Evolutionary conservation across 2,113 vertebrate species (phyloP).

Genomic region (Nycticebus coucang): DNA sequence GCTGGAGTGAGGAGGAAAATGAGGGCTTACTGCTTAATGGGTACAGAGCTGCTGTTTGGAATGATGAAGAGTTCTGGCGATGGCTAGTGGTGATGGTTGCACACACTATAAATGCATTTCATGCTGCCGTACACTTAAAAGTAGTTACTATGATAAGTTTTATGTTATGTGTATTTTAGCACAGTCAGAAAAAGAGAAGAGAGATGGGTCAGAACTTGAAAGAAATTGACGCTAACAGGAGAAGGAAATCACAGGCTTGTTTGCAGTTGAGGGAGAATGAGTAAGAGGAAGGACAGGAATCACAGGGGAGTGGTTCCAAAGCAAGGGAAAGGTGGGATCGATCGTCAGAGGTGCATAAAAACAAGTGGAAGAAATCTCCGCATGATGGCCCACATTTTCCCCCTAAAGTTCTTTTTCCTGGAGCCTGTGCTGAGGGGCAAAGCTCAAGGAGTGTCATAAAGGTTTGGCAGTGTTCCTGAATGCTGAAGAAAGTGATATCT

Average conservation of each 20-base stretch:
- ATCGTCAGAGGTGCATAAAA: neutral
- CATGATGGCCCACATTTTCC: neutral
- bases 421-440: too few relatives aligned
- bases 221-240: neutral
- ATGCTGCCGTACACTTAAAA: neutral
- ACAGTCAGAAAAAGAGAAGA: neutral
- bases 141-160: neutral
- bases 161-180: neutral
- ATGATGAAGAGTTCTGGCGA: neutral
- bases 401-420: neutral
- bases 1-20: neutral
- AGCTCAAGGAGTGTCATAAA: neutral
- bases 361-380: neutral
- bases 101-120: neutral
- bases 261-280: neutral
- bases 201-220: neutral
- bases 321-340: neutral
- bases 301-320: neutral
- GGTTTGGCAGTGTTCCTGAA: neutral
- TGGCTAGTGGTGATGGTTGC: neutral
- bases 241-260: neutral
- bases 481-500: neutral
- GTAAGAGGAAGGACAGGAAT: neutral
- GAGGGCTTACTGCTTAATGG: neutral
- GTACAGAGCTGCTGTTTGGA: neutral